These are phyloP conservation scores for Babyrousa celebensis DNA, from an alignment of 2,797 vertebrate genomes.

Conservation along the genomic window DNA sequence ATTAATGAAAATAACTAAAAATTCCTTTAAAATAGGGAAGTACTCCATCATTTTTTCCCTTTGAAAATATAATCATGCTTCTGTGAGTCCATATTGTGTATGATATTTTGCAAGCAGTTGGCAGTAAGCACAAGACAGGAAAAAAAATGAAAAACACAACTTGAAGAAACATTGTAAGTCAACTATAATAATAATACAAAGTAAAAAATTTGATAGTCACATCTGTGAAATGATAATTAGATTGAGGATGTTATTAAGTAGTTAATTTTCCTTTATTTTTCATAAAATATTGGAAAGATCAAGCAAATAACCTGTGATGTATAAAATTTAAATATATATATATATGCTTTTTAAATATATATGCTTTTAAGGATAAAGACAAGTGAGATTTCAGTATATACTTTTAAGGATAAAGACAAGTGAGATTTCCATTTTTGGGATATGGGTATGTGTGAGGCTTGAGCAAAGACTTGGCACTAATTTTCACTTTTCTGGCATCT, in stretches of 20 bases:
- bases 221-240: neutral
- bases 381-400: neutral
- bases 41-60: neutral
- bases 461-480: neutral
- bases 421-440: neutral
- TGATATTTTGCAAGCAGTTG: neutral
- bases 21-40: neutral
- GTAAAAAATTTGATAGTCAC: neutral
- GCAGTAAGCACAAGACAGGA: accelerated
- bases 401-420: neutral
- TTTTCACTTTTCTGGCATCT: neutral
- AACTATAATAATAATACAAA: no score
- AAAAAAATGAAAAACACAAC: neutral
- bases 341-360: neutral
- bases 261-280: neutral
- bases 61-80: neutral
- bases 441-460: neutral
- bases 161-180: no score
- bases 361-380: neutral
- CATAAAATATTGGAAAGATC: neutral
- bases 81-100: neutral
- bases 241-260: neutral
- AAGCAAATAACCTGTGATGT: neutral
- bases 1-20: neutral
- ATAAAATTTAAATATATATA: neutral